A percentile compares a stretch with the other conserved stretches of the same genome.
Evolutionary conservation across 2,113 vertebrate genomes (phyloP).

Genomic region (Coryphaenoides rupestris): DNA sequence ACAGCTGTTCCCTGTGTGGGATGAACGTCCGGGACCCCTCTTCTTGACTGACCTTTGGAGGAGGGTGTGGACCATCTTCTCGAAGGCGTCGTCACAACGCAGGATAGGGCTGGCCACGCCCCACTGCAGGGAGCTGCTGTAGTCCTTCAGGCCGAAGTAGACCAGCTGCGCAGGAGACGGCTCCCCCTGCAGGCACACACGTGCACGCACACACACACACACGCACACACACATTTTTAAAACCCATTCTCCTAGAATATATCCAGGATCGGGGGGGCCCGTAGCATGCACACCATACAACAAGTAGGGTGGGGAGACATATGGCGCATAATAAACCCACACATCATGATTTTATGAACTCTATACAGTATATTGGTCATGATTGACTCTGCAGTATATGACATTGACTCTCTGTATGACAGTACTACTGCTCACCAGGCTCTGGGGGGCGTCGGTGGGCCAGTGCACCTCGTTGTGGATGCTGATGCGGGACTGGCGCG

Average conservation of each 20-base stretch:
- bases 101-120: constrained; percentile 93
- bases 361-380: too few species aligned
- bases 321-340: too few species aligned
- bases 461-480: constrained; percentile 92
- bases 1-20: too few species aligned
- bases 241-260: too few species aligned
- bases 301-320: too few species aligned
- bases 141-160: constrained; percentile 94
- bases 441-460: constrained; percentile 78
- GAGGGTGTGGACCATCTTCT: constrained; percentile 94
- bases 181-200: constrained; percentile 74
- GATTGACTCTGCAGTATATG: too few species aligned
- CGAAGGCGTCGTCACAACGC: constrained; percentile 94
- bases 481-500: constrained; percentile 90
- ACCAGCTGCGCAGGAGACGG: constrained; percentile 74
- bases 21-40: background rate
- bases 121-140: constrained; percentile 94
- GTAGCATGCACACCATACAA: too few species aligned
- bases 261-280: too few species aligned
- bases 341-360: too few species aligned
- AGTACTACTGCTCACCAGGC: constrained; percentile 79
- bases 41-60: constrained; percentile 82
- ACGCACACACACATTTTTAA: background rate
- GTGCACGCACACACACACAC: background rate
- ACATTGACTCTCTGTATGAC: too few species aligned